Conservation (phyloP, 2,888 invertebrate genomes). For the Oscheius sp. region DNA sequence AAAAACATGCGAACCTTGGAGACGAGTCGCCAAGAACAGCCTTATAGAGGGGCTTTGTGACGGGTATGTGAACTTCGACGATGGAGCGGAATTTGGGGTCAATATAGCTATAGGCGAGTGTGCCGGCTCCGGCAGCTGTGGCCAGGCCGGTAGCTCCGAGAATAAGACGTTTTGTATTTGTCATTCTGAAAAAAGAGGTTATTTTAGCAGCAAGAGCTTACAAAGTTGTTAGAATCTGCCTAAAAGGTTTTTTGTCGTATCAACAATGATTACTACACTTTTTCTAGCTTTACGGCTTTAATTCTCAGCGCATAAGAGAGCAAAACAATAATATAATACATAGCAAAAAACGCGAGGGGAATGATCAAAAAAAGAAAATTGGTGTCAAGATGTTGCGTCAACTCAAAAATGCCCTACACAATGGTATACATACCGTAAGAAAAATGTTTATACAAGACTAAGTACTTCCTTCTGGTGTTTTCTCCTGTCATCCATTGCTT, state of each 20-base stretch:
- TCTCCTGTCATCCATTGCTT: no score
- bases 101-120: conserved; percentile 43
- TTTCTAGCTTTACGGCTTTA: neutral
- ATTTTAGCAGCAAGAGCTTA: neutral
- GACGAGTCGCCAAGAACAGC: conserved; percentile 39
- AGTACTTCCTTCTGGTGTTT: no score
- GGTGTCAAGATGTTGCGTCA: no score
- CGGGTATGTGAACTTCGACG: conserved; percentile 43
- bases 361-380: no score
- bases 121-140: conserved; percentile 36
- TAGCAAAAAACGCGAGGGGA: no score
- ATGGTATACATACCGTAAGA: no score
- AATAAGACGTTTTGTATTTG: neutral
- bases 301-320: no score
- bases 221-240: neutral
- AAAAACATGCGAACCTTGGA: neutral
- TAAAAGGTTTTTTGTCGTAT: neutral
- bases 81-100: conserved; percentile 44
- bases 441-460: no score
- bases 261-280: neutral
- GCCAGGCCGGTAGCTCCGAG: conserved; percentile 37
- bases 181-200: neutral
- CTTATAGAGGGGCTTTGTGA: conserved; percentile 43
- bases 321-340: no score
- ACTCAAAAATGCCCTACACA: no score